A percentile compares a stretch with the other conserved stretches of the same genome.
Conservation (phyloP, 2,797 vertebrate species). For the Cynopterus sphinx region DNA sequence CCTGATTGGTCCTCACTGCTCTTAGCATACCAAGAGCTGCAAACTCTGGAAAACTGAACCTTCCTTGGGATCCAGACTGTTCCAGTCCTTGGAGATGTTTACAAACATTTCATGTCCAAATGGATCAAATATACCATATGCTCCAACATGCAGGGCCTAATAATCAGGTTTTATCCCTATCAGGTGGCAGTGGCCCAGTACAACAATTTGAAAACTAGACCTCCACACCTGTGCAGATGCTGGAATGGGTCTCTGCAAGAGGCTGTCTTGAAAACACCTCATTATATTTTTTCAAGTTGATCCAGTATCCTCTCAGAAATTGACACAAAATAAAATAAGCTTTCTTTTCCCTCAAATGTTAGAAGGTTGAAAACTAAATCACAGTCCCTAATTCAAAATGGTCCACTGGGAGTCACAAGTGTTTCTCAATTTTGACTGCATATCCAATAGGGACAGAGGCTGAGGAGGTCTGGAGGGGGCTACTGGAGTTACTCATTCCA, state of each 20-base stretch:
- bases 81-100: not conserved
- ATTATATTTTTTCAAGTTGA: not conserved
- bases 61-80: not conserved
- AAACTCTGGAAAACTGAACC: not conserved
- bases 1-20: not conserved
- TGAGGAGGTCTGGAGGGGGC: not conserved
- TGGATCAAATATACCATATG: not conserved
- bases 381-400: not conserved
- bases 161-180: not conserved
- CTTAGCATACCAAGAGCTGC: not conserved
- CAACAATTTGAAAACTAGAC: not conserved
- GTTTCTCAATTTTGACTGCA: not conserved
- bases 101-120: not conserved
- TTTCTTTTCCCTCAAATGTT: not conserved
- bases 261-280: conserved; percentile 10
- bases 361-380: not conserved
- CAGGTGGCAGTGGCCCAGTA: not conserved
- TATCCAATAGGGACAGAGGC: not conserved
- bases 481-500: not conserved
- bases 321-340: not conserved
- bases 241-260: not conserved
- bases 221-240: not conserved
- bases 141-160: too few relatives aligned
- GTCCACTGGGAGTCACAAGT: not conserved
- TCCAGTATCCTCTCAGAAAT: not conserved